Conservation (phyloP, 1,140 invertebrate species). For the Monochamus saltuarius region DNA sequence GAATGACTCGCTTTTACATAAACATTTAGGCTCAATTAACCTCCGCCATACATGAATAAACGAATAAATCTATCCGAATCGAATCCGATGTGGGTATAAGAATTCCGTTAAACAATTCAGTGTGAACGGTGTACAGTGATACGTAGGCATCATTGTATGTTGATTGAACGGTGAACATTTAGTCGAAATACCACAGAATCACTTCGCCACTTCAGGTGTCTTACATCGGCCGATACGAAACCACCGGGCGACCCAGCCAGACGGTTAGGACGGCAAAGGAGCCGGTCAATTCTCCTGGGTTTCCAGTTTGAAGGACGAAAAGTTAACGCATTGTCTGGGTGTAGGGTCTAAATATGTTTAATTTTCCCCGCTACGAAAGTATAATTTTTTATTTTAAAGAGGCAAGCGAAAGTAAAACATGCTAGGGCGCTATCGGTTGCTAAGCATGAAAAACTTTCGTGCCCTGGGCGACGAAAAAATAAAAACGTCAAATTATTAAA, state of each 20-base stretch:
- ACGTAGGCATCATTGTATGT: conserved; percentile 18
- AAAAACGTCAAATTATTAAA: no score
- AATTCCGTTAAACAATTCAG: conserved; percentile 14
- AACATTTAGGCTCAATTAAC: no score
- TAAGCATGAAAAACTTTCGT: no score
- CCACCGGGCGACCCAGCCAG: conserved; percentile 5
- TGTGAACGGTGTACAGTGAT: conserved; percentile 6
- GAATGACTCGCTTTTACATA: no score
- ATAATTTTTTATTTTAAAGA: no score
- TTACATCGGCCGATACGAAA: conserved; percentile 12
- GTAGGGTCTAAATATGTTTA: no score
- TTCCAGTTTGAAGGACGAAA: no score
- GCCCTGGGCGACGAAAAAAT: no score
- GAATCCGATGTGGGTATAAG: conserved; percentile 6
- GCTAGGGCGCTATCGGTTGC: no score
- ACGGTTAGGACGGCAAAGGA: background rate
- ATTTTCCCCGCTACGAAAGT: no score
- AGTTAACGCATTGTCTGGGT: no score
- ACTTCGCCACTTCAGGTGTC: conserved; percentile 24
- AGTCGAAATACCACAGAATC: conserved; percentile 14
- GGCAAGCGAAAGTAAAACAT: no score
- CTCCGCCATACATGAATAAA: background rate
- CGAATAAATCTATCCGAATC: conserved; percentile 3
- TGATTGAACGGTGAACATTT: conserved; percentile 15
- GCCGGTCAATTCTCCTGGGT: conserved; percentile 4